Evolutionary conservation across 2,888 invertebrate species (phyloP).

Genomic region (Stenodema calcarata): DNA sequence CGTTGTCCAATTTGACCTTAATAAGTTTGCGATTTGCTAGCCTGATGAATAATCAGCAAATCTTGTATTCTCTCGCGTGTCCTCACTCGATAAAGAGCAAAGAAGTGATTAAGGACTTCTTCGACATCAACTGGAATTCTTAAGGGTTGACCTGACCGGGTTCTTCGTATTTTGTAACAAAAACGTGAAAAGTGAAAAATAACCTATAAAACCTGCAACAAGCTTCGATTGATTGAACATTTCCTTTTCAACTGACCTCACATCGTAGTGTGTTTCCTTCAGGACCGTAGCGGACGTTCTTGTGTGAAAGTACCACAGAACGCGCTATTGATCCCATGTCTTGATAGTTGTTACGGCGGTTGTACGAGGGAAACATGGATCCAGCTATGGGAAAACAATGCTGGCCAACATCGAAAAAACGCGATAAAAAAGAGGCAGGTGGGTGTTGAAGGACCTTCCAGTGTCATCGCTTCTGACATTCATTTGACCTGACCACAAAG

Average conservation of each 20-base stretch:
- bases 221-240: no score
- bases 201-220: no score
- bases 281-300: background rate
- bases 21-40: no score
- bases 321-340: background rate
- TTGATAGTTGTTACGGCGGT: background rate
- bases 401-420: background rate
- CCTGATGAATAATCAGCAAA: no score
- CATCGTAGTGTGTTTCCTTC: background rate
- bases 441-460: background rate
- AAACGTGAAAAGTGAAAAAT: no score
- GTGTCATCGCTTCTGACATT: background rate
- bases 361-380: background rate
- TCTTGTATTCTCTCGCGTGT: no score
- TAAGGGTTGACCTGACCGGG: no score
- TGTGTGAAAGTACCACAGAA: background rate
- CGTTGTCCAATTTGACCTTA: no score
- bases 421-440: background rate
- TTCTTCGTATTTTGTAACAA: no score
- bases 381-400: background rate
- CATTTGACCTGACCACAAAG: background rate
- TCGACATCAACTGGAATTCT: no score
- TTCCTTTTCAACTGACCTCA: background rate
- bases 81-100: no score
- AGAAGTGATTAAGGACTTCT: no score